phyloP scores from a whole-genome alignment of 64 coral and sea anemone genomes.

The Montipora cactus region DNA sequence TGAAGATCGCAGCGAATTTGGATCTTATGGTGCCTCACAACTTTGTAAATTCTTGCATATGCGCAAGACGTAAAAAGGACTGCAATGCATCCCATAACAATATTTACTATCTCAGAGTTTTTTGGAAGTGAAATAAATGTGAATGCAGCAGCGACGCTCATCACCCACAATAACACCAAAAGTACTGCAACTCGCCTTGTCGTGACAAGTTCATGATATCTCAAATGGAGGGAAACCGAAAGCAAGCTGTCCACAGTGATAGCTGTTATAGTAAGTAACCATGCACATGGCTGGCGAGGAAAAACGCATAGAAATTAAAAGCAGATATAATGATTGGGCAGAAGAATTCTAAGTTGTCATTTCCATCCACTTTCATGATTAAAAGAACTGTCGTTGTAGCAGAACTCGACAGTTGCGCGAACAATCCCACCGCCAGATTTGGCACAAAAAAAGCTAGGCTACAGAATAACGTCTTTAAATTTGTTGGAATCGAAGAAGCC shows the following conservation, averaged over 20 bases:
- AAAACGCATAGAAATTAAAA: background rate
- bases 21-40: background rate
- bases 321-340: background rate
- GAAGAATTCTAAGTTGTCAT: background rate
- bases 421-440: too few relatives aligned
- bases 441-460: too few relatives aligned
- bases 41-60: background rate
- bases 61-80: too few relatives aligned
- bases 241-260: constrained; percentile 30
- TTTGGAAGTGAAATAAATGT: background rate
- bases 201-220: constrained; percentile 28
- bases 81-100: background rate
- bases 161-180: background rate
- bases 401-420: too few relatives aligned
- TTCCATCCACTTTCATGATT: background rate
- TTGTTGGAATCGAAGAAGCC: too few relatives aligned
- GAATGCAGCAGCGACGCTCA: background rate
- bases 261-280: constrained; percentile 7
- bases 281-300: background rate
- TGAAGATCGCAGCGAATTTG: too few relatives aligned
- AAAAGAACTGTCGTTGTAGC: background rate
- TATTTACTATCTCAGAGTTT: background rate
- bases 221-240: background rate
- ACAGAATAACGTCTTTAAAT: too few relatives aligned
- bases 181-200: background rate